Base-by-base conservation (phyloP, 2,113 vertebrate species). In the Sclerurus mexicanus region DNA sequence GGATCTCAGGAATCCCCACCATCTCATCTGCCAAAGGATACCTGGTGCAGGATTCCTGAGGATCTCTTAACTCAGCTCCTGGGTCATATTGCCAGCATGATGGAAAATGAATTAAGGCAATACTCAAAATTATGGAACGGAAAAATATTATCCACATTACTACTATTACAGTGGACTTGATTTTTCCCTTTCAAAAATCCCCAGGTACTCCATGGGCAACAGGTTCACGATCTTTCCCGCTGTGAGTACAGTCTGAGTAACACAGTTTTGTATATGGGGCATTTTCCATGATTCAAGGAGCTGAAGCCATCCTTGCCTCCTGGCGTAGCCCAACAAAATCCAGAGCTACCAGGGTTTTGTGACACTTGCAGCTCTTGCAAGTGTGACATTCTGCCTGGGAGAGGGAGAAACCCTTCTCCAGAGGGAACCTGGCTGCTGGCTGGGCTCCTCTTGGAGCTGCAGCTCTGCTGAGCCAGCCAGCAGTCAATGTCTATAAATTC, bases 1-100 rank as follows among this genome's bases (percentile, higher is more conserved):
- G 24, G 19, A 6, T 46, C 20, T 50, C 71, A 37, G 62, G 15
- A 16, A 27, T 55, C 27, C 30, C 62, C 20, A 11, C 33, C 9
- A 44, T 9, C 14, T 58, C 77, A 18, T 16, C 74, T 63, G 25
- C 74, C 78, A 46, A 27, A 82, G 64, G 7, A 42, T 2, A 35
- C 35, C 6, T 37, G 55, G 12, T 1, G 19, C 0, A 1, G 37
- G 24, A 44, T 22, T 66, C 55, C 50, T 42, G 13, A n/a, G 49
- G 30, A n/a, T 46, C 60, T 76, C 74, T 52, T 63, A 62, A 62
- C 14, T 12, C 21, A 18, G 67, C 40, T 79, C 47, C 71, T 31
- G 49, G 49, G 47, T 56, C 6, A 0, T 19, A 40, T 4, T 52
- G n/a, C 23, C 44, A 67, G 12, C 30, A 40, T 0, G 0, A 64